Evolutionary conservation across 1,140 invertebrate genomes (phyloP).

Genomic region (Zaprionus gabonicus): DNA sequence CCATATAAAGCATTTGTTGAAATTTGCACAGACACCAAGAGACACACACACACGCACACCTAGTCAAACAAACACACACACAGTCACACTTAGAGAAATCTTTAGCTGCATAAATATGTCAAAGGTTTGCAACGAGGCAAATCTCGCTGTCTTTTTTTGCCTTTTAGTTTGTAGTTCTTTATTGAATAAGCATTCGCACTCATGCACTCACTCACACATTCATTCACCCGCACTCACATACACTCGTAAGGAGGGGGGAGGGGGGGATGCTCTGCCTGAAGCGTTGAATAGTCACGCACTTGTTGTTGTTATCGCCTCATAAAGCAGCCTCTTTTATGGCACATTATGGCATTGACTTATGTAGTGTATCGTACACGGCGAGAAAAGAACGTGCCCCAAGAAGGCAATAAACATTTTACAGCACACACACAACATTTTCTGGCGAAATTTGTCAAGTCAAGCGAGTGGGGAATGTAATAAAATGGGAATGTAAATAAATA

Average conservation of each 20-base stretch:
- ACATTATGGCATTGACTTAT: conserved; percentile 42
- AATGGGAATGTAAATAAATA: neutral
- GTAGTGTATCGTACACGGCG: conserved; percentile 25
- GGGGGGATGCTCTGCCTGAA: neutral
- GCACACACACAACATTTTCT: neutral
- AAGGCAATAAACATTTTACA: neutral
- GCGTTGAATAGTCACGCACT: conserved; percentile 46
- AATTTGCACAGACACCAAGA: conserved; percentile 30
- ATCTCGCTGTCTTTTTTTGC: conserved; percentile 45
- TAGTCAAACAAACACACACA: conserved; percentile 22
- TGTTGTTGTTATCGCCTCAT: conserved; percentile 43
- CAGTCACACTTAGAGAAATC: conserved; percentile 2
- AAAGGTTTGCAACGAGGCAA: conserved; percentile 65
- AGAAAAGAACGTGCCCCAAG: conserved; percentile 29
- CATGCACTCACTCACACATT: conserved; percentile 26
- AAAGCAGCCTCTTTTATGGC: conserved; percentile 30
- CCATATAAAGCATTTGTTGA: conserved; percentile 72
- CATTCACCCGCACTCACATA: neutral
- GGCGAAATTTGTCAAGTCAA: neutral
- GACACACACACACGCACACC: conserved; percentile 53
- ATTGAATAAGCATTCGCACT: conserved; percentile 60
- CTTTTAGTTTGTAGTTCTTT: conserved; percentile 51
- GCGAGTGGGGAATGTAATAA: neutral
- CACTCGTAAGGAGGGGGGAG: neutral
- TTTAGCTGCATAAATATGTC: conserved; percentile 62